Evolutionary conservation across 2,888 invertebrate species (phyloP).

Genomic region (Cerastis rubricosa): DNA sequence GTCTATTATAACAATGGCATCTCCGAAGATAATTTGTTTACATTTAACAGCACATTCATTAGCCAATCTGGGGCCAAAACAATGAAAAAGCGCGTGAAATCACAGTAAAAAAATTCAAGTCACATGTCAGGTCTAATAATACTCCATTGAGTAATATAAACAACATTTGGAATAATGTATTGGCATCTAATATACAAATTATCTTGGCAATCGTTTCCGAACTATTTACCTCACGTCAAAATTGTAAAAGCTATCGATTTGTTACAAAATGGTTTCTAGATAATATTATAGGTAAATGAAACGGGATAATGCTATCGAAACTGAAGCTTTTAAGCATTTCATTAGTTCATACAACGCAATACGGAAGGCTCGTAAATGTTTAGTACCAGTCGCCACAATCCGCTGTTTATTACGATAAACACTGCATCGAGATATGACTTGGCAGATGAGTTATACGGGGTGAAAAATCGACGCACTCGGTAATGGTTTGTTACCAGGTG

Average conservation of each 20-base stretch:
- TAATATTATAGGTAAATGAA: conserved; percentile 44
- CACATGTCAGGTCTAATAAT: conserved; percentile 49
- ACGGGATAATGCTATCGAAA: conserved; percentile 22
- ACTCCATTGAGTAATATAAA: conserved; percentile 35
- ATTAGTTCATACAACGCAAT: conserved; percentile 24
- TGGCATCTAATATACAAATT: conserved; percentile 53
- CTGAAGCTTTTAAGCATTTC: conserved; percentile 16
- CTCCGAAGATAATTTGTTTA: conserved; percentile 30
- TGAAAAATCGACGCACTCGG: not conserved
- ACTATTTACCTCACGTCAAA: conserved; percentile 49
- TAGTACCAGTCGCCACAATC: conserved; percentile 16
- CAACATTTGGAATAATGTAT: conserved; percentile 48
- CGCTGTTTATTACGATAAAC: conserved; percentile 35
- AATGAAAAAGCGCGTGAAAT: conserved; percentile 11
- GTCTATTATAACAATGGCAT: conserved; percentile 30
- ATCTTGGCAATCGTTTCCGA: conserved; percentile 52
- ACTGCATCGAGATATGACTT: conserved; percentile 34
- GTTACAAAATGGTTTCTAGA: conserved; percentile 50
- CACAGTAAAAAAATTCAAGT: conserved; percentile 18
- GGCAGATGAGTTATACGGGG: conserved; percentile 17
- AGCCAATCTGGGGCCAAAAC: conserved; percentile 36
- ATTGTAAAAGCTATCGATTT: conserved; percentile 57
- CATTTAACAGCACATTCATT: conserved; percentile 38
- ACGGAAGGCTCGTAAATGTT: conserved; percentile 35
- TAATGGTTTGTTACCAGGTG: not conserved